Percentiles rank a stretch among this genome's conserved stretches.
Evolutionary conservation across 30 jellyfish, hydroid and myxozoan genomes (phyloP).

Genomic region (Cassiopea xamachana): DNA sequence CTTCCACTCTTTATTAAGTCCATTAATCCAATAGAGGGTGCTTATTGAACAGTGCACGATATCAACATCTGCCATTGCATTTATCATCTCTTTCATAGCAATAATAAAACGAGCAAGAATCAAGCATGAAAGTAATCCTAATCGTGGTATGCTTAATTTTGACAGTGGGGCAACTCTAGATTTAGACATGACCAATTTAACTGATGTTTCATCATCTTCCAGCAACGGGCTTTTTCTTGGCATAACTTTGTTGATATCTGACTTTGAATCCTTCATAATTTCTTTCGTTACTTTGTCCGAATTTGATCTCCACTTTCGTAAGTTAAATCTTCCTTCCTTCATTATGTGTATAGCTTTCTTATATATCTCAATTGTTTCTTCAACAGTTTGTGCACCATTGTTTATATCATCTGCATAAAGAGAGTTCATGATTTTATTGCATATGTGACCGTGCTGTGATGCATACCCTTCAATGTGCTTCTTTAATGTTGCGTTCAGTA

Average conservation of each 20-base stretch:
- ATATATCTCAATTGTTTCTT: conserved; percentile 34
- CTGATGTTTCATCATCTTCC: conserved; percentile 38
- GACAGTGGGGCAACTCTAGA: conserved; percentile 23
- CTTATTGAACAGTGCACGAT: conserved; percentile 21
- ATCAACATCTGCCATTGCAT: neutral
- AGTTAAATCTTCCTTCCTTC: conserved; percentile 64
- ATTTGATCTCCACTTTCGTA: conserved; percentile 66
- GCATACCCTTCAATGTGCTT: conserved; percentile 47
- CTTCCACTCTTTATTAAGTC: conserved; percentile 29
- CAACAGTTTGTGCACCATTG: conserved; percentile 35
- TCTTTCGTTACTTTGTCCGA: conserved; percentile 39
- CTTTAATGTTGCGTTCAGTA: conserved; percentile 60
- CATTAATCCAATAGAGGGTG: conserved; percentile 52
- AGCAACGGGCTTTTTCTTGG: too few relatives aligned
- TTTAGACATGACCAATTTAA: conserved; percentile 25
- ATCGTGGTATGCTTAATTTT: conserved; percentile 20
- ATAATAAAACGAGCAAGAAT: conserved; percentile 44
- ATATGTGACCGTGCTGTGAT: conserved; percentile 21
- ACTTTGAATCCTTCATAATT: neutral
- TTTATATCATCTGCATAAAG: conserved; percentile 67
- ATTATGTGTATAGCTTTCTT: conserved; percentile 29
- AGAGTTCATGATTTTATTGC: conserved; percentile 27
- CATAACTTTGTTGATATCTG: too few relatives aligned
- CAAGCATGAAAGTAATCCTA: conserved; percentile 17
- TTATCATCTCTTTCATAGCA: conserved; percentile 9